Evolutionary conservation across 92 coral and sea anemone species (phyloP).

Genomic region (Parazoanthus swiftii): DNA sequence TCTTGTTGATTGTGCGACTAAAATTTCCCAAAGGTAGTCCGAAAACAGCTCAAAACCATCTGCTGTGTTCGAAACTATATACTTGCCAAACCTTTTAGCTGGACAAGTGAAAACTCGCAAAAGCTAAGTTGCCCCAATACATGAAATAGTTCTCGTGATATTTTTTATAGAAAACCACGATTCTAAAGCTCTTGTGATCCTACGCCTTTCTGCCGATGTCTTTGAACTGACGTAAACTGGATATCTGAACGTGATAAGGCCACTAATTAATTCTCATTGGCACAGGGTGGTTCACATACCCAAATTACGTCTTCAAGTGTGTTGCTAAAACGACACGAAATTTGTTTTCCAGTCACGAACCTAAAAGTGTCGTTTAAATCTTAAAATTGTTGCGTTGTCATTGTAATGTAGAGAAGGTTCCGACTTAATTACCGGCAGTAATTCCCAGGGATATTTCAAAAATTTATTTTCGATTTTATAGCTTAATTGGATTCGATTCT

Average conservation of each 20-base stretch:
- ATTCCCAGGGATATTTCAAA: neutral
- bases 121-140: neutral
- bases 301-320: conserved; percentile 14
- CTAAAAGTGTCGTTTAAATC: neutral
- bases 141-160: neutral
- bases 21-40: neutral
- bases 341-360: conserved; percentile 4
- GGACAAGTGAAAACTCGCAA: neutral
- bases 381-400: neutral
- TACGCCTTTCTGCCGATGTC: conserved; percentile 4
- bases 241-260: conserved; percentile 9
- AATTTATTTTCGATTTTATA: neutral
- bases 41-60: conserved; percentile 10
- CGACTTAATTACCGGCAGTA: neutral
- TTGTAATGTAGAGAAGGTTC: neutral
- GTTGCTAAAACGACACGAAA: conserved; percentile 29
- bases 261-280: neutral
- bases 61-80: neutral
- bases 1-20: neutral
- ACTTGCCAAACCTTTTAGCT: neutral
- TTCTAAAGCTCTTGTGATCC: neutral
- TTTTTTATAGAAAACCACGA: neutral
- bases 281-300: neutral
- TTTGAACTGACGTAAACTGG: conserved; percentile 16
- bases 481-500: conserved; percentile 42